Evolutionary conservation across 2,888 invertebrate genomes (phyloP), one percentile per base, ranked within the genome.

Genomic region (Podotricha telesiphe): DNA sequence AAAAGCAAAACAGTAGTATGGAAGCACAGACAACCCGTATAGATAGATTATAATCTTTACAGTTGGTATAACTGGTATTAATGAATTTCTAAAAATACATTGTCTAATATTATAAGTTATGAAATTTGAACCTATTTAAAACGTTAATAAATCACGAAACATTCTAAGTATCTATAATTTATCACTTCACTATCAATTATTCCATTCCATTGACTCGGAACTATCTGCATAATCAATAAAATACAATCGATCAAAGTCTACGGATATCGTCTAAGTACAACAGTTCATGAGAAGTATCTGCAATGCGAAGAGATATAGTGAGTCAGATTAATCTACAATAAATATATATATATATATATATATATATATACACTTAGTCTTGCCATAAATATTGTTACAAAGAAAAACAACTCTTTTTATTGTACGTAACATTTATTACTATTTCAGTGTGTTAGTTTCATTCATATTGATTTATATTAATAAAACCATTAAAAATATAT

Each of bases 111-210:
- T n/a, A n/a, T 47, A 7, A 17, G 17, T 47, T 34, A n/a, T 34
- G n/a, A 53, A 53, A 34, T 28, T 6, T 51, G 47, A 47, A 17
- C 47, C 5, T n/a, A 53, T 53, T 28, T 53, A n/a, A 53, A 8
- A 53, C n/a, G 28, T 7, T 15, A 53, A 53, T 34, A 55, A 55
- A 55, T 34, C 11, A 55, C 5, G 17, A 55, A 17, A 17, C 34
- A 34, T 55, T 34, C 17, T 34, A 55, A 34, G 17, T 47, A 74
- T 56, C 51, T 59, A 65, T 28, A 34, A 61, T 22, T n/a, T 55
- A n/a, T 67, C 65, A 71, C 69, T 74, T 48, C 22, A 34, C 34
- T 53, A 34, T 55, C 34, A 34, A 34, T 55, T 55, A 55, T 34
- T 10, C 53, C 34, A 55, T 55, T 34, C 53, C 34, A 55, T 34